Evolutionary conservation across 2,113 vertebrate genomes (phyloP), one percentile per base, ranked within the genome.

Genomic region (Neogale vison): DNA sequence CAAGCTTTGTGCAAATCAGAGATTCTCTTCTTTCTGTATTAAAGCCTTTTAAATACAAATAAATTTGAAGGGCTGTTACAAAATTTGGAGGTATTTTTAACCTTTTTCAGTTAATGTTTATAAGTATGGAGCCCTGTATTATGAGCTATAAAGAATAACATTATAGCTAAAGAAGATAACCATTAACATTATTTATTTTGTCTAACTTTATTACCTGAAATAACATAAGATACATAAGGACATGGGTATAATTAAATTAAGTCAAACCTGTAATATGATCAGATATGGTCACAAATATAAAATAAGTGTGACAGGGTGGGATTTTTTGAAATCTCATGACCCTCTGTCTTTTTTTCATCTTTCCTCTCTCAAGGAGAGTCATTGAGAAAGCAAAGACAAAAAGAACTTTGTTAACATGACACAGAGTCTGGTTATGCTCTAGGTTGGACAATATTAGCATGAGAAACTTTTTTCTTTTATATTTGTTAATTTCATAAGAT

Each of bases 111-210:
- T 5, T 88, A 71, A 59, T 50, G 87, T 90, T 97, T 90, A 8
- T 59, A 69, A 90, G 24, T 96, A 47, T 57, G 21, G 12, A 86
- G 21, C 7, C 71, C 74, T 89, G 21, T 77, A 6, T 93, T 72
- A 69, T 74, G 7, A 93, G 12, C 31, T 76, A 6, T 61, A 89
- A 96, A 88, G 31, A 52, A 71, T 74, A 92, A 83, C 31, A 88
- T 63, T 76, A 45, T 42, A 65, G 61, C 31, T 82, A 93, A 59
- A 67, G 23, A 84, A 61, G 6, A 69, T 77, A 81, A n/a, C 50
- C 39, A 76, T n/a, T 84, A 47, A 89, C 59, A 80, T 57, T 61
- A 69, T 90, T 95, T 95, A 77, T 86, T 95, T 95, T 59, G 13
- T 61, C 42, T 80, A 71, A 82, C n/a, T 87, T 95, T 83, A 65